phyloP scores from a whole-genome alignment of 35 echinoderm and acorn worm species.

The Eucidaris tribuloides region DNA sequence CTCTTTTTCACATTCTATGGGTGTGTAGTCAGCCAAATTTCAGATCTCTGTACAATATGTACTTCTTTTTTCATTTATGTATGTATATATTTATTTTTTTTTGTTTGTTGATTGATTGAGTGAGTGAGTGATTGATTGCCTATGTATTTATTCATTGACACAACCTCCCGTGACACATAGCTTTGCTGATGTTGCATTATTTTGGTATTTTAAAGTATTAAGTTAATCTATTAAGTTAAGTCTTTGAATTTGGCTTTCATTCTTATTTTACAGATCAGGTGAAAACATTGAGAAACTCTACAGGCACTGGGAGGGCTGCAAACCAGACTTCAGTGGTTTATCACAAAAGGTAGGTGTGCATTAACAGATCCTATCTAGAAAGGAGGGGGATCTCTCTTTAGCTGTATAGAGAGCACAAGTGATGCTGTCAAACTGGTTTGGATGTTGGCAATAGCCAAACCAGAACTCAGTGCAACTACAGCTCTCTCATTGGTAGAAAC shows the following conservation, averaged over 20 bases:
- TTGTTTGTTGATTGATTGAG: neutral
- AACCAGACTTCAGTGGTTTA: conserved; percentile 4
- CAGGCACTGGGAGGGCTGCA: conserved; percentile 79
- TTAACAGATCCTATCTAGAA: neutral
- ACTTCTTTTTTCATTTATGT: too few species aligned
- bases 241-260: neutral
- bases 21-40: too few species aligned
- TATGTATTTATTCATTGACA: neutral
- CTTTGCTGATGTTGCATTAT: neutral
- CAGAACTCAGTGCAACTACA: too few species aligned
- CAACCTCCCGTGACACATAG: neutral
- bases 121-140: too few species aligned
- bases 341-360: conserved; percentile 20
- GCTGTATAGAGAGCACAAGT: too few species aligned
- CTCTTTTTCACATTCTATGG: too few species aligned
- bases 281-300: conserved; percentile 58
- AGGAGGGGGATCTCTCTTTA: too few species aligned
- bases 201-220: neutral
- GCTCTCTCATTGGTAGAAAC: too few species aligned
- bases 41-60: too few species aligned
- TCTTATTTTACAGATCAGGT: conserved; percentile 60
- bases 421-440: too few species aligned
- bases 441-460: too few species aligned
- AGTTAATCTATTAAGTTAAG: neutral
- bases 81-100: neutral